phyloP scores from a whole-genome alignment of 2,888 invertebrate genomes.

The Diarsia brunnea region DNA sequence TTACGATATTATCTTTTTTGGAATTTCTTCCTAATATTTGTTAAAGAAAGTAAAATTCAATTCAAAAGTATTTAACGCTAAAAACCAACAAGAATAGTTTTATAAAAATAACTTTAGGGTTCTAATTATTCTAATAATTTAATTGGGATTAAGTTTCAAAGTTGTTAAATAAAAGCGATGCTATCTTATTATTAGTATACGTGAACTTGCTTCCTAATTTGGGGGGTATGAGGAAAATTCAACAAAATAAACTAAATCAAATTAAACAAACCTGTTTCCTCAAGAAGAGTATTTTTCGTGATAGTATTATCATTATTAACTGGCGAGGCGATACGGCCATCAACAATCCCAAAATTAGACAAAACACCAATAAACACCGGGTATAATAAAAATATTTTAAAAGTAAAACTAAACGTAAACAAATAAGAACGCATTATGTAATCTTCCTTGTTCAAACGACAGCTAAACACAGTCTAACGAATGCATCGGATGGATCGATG shows the following conservation, averaged over 20 bases:
- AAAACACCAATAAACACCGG: slow-evolving; percentile 21
- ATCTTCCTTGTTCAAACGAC: slow-evolving; percentile 40
- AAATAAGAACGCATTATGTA: slow-evolving; percentile 38
- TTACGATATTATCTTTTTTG: neutral
- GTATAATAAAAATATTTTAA: slow-evolving; percentile 31
- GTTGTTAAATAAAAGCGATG: neutral
- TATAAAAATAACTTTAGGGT: neutral
- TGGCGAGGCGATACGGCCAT: neutral
- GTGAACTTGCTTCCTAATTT: neutral
- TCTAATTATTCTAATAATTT: neutral
- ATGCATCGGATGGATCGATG: slow-evolving; percentile 13
- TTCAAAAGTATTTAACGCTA: neutral
- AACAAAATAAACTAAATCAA: too few species aligned
- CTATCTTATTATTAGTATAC: neutral
- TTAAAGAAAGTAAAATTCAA: neutral
- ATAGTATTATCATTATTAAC: slow-evolving; percentile 22
- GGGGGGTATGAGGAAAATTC: too few species aligned
- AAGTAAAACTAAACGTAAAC: slow-evolving; percentile 16
- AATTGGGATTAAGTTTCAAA: neutral
- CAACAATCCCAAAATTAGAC: slow-evolving; percentile 6
- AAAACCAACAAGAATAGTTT: neutral
- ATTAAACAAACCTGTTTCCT: slow-evolving; percentile 48
- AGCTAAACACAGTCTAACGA: slow-evolving; percentile 39
- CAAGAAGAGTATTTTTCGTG: neutral
- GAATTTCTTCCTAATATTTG: neutral